Evolutionary conservation across 2,797 vertebrate genomes (phyloP).

Genomic region (Macropodus opercularis): DNA sequence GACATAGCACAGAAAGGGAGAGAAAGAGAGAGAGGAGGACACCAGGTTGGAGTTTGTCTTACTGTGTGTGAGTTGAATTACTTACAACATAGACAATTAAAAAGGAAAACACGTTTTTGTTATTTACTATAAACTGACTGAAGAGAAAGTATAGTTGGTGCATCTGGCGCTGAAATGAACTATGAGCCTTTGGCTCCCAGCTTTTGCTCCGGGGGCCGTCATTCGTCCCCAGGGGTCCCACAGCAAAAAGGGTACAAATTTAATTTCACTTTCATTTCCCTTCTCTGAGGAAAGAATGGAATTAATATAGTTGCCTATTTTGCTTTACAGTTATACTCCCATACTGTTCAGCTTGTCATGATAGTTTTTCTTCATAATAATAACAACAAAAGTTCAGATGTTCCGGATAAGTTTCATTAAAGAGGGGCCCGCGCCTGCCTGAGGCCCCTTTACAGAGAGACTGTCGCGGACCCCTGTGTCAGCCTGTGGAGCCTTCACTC

Average conservation of each 20-base stretch:
- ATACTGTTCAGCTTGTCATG: not conserved
- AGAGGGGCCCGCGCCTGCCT: constrained; percentile 4
- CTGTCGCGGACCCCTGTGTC: constrained; percentile 23
- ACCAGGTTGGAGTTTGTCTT: not conserved
- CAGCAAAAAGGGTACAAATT: constrained; percentile 37
- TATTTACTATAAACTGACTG: not conserved
- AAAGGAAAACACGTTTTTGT: no score
- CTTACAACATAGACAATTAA: not conserved
- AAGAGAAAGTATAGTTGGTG: not conserved
- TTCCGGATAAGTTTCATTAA: not conserved
- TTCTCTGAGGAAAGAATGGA: not conserved
- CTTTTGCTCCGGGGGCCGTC: constrained; percentile 5
- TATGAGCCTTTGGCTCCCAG: constrained; percentile 1
- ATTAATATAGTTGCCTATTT: not conserved
- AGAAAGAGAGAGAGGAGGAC: constrained; percentile 11
- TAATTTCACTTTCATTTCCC: constrained; percentile 60
- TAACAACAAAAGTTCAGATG: constrained; percentile 16
- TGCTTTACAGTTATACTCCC: constrained; percentile 2
- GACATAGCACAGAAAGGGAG: constrained; percentile 51
- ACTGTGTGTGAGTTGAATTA: not conserved
- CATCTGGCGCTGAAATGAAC: constrained; percentile 2
- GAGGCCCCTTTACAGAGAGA: not conserved
- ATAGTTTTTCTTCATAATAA: constrained; percentile 2
- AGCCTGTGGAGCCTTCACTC: constrained; percentile 16
- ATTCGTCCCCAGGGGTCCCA: constrained; percentile 26